Conservation (phyloP, 2,888 invertebrate species). For the Erynnis tages region DNA sequence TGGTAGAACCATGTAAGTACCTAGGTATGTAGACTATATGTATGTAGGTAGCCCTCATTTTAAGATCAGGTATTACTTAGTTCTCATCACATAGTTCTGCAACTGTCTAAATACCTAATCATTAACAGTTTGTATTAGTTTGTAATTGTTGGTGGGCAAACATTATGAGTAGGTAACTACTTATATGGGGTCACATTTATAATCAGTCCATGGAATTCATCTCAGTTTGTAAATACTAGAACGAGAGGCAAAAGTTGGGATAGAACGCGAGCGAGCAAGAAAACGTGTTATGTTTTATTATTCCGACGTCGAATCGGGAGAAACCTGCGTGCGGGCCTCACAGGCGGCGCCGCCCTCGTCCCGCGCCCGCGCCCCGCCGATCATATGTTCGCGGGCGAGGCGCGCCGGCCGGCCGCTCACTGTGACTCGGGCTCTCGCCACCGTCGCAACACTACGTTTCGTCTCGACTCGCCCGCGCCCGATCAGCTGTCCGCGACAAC, state of each 20-base stretch:
- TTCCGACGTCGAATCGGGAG: constrained; percentile 72
- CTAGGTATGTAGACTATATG: too few relatives aligned
- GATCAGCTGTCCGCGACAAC: constrained; percentile 67
- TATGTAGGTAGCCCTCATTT: too few relatives aligned
- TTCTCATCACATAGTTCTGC: too few relatives aligned
- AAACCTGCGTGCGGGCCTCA: constrained; percentile 81
- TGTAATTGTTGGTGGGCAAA: neutral
- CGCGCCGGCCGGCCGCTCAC: constrained; percentile 52
- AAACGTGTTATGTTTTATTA: constrained; percentile 71
- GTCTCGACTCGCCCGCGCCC: constrained; percentile 49
- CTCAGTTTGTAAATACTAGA: constrained; percentile 60
- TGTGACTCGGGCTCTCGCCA: constrained; percentile 77
- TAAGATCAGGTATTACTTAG: too few relatives aligned
- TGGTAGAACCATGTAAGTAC: too few relatives aligned
- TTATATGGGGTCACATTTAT: constrained; percentile 34
- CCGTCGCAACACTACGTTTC: constrained; percentile 60
- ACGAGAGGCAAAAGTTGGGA: constrained; percentile 51
- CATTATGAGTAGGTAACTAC: constrained; percentile 2
- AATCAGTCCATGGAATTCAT: constrained; percentile 46
- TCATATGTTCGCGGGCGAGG: constrained; percentile 73
- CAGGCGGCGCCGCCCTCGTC: constrained; percentile 50
- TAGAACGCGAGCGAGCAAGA: constrained; percentile 66
- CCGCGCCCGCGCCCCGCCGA: constrained; percentile 64
- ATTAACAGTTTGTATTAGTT: constrained; percentile 32
- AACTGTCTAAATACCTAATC: neutral